Base-by-base conservation (phyloP, 2,113 vertebrate species). In the Toxotes jaculatrix region DNA sequence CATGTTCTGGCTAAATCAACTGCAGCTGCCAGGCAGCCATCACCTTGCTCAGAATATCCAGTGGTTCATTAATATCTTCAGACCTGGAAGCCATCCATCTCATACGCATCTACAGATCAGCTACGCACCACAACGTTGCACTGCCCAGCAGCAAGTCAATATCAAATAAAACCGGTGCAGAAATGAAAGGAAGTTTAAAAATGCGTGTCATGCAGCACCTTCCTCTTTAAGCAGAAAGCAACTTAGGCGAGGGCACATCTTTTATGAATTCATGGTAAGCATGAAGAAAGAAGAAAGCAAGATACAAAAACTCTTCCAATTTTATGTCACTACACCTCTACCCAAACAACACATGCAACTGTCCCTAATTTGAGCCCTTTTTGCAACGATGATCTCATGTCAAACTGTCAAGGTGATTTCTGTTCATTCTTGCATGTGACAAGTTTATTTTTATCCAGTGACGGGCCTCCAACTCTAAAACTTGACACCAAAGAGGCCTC, bases 391-490 rank as follows among this genome's bases (percentile, higher is more conserved):
- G 80, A 90, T 43, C 45, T 72, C 62, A 75, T 61, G 78, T 80
- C 42, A 78, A 70, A 74, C 45, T 79, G 75, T 67, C 75, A 64
- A 47, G 4, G 59, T 76, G 74, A 86, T 88, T 93, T 92, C 64
- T 88, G 45, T 57, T 82, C 55, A 80, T 88, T 88, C 74, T 82
- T 87, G 68, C 81, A 62, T 86, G 79, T 84, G 83, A 78, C 84
- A 73, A 23, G 90, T 91, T 93, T 94, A 95, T 94, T 94, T 94
- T 87, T 79, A 87, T 87, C 83, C 81, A 65, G 71, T 89, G 88
- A 91, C 36, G 36, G 65, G 60, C 74, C 66, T 73, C 51, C 16
- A 47, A 72, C 40, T 64, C 62, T 89, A 86, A 89, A 92, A 92
- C 78, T 62, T 85, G 88, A 93, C 81, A 93, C 92, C 92, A 80